Conservation (phyloP, 2,113 vertebrate species). For the Misgurnus mizolepis region DNA sequence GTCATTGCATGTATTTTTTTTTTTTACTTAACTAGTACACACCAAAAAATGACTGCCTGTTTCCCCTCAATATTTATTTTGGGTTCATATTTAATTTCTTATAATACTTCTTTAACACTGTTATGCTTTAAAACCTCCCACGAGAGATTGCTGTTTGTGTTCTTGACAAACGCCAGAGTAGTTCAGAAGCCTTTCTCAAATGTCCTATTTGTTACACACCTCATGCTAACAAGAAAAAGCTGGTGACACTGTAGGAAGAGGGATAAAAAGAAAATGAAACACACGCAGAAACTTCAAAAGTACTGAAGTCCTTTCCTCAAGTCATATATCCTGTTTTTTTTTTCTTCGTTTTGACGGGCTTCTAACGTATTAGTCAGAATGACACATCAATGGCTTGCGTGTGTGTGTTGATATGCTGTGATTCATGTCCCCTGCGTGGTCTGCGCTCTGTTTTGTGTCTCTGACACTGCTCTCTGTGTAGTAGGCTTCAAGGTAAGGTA, state of each 20-base stretch:
- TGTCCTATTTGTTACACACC: conserved; percentile 61
- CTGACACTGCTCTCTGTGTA: conserved; percentile 34
- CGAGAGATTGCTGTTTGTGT: conserved; percentile 6
- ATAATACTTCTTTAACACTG: not conserved
- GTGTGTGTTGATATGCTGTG: conserved; percentile 40
- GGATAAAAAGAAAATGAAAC: conserved; percentile 46
- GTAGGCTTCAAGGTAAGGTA: conserved; percentile 25
- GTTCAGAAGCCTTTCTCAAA: conserved; percentile 53
- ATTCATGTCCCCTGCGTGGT: conserved; percentile 43
- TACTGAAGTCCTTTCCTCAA: conserved; percentile 50
- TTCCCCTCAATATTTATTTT: not conserved
- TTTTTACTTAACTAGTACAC: not conserved
- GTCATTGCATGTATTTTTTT: not conserved
- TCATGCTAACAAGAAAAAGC: conserved; percentile 60
- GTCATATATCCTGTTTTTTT: conserved; percentile 51
- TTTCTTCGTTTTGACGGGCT: conserved; percentile 18
- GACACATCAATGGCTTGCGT: conserved; percentile 31
- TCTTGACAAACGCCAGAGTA: conserved; percentile 51
- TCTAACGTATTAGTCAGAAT: conserved; percentile 41
- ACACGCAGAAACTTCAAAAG: conserved; percentile 51
- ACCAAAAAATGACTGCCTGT: not conserved
- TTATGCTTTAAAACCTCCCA: not conserved
- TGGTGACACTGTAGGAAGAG: conserved; percentile 52
- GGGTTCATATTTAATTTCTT: not conserved
- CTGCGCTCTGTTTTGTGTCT: conserved; percentile 46